Percentiles rank a stretch among this genome's conserved stretches.
Evolutionary conservation across 2,113 vertebrate genomes (phyloP).

Genomic region (Tyto alba): DNA sequence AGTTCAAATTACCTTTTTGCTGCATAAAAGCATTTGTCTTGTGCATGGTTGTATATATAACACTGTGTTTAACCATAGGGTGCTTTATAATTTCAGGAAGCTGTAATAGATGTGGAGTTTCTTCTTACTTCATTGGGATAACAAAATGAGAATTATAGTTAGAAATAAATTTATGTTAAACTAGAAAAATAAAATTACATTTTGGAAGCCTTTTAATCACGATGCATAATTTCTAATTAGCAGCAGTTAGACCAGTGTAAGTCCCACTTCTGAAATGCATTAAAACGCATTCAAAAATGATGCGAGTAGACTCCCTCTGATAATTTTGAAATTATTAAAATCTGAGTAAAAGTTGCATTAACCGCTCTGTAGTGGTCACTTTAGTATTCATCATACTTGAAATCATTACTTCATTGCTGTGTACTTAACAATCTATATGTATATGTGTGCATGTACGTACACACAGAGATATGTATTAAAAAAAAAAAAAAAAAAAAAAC

Average conservation of each 20-base stretch:
- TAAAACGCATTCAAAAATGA: not conserved
- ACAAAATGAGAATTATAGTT: not conserved
- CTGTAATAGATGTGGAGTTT: not conserved
- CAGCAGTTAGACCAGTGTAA: not conserved
- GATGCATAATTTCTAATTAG: not conserved
- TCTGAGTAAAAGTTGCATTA: not conserved
- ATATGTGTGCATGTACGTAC: not conserved
- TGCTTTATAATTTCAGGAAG: not conserved
- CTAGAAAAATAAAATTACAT: not conserved
- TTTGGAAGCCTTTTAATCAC: not conserved
- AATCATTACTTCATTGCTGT: not conserved
- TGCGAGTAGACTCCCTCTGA: not conserved
- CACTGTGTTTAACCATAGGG: conserved; percentile 11
- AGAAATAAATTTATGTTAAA: not conserved
- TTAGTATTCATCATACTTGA: not conserved
- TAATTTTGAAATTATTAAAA: not conserved
- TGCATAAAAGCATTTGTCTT: conserved; percentile 39
- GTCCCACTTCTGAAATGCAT: not conserved
- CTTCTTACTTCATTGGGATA: not conserved
- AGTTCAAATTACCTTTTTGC: not conserved
- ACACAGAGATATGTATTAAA: not conserved
- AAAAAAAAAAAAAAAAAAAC: not conserved
- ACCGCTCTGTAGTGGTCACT: not conserved
- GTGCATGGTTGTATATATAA: conserved; percentile 55
- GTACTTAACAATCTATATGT: not conserved